These are phyloP conservation scores for Limanda limanda DNA, from an alignment of 2,113 vertebrate species.

Conservation along the genomic window DNA sequence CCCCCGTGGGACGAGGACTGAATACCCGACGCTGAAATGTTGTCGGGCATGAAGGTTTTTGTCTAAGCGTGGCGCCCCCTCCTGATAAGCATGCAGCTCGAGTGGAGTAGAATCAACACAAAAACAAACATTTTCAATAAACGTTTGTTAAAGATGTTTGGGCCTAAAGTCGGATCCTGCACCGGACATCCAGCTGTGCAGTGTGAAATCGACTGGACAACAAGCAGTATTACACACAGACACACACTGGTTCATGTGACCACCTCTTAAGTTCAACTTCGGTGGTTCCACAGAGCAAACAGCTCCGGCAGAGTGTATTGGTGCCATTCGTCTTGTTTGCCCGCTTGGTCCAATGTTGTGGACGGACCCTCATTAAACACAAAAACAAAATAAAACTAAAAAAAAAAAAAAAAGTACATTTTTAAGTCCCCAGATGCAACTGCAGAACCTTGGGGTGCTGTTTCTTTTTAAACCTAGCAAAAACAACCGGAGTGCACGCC, in stretches of 20 bases:
- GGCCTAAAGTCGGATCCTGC: too few species aligned
- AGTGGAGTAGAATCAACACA: background rate
- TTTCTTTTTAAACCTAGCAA: too few species aligned
- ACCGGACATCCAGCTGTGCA: too few species aligned
- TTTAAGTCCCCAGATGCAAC: too few species aligned
- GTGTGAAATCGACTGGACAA: too few species aligned
- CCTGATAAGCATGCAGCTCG: constrained; percentile 1
- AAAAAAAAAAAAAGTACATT: too few species aligned
- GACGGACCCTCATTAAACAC: constrained; percentile 1
- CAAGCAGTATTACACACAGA: too few species aligned
- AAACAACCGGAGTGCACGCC: constrained; percentile 20
- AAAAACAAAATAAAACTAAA: too few species aligned
- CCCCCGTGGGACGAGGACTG: constrained; percentile 7
- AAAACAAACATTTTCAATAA: too few species aligned
- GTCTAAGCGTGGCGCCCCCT: background rate
- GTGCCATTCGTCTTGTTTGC: constrained; percentile 11
- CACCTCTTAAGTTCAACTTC: background rate
- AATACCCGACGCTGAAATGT: constrained; percentile 14
- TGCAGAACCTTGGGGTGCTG: too few species aligned
- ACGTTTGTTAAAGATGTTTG: too few species aligned
- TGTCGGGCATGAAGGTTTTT: background rate
- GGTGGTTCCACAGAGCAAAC: too few species aligned
- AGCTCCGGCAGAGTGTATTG: background rate
- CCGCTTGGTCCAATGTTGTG: background rate
- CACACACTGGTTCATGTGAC: background rate